Evolutionary conservation across 2,113 vertebrate genomes (phyloP), one percentile per base, ranked within the genome.

Genomic region (Propithecus coquereli): DNA sequence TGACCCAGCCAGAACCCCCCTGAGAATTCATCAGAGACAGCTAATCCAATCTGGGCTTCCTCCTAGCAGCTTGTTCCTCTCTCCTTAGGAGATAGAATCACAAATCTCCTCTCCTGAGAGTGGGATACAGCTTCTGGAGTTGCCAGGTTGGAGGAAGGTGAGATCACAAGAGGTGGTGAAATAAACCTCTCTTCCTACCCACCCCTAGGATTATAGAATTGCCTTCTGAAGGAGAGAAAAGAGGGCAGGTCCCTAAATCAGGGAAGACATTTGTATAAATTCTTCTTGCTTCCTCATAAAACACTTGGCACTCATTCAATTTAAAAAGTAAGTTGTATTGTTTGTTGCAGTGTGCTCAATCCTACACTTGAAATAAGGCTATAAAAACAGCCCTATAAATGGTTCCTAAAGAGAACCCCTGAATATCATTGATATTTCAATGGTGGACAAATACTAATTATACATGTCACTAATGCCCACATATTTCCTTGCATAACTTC

Each of bases 251-350:
- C n/a, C 43, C 54, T 16, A 17, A 59, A 68, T 68, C 59, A 88
- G 59, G n/a, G 66, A 92, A 96, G 40, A 81, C 30, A 84, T 52
- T 81, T 54, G 45, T 40, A 65, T 80, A 34, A 73, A 91, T 71
- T 87, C 14, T 34, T 82, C 32, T 54, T 59, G 8, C 16, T 92
- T 96, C 63, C n/a, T 82, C 66, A 76, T 83, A 89, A 91, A 89
- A 94, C 30, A 83, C 43, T 81, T 89, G 25, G 43, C 32, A 57
- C 66, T 88, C n/a, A 79, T 84, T 94, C 73, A 47, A 86, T 59
- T 91, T 73, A 34, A 95, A 96, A 97, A 94, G 25, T 52, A 96
- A 96, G 40, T 65, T 89, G 17, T 70, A 70, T 61, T 59, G 40
- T 79, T 95, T n/a, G 59, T 91, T 96, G 73, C 87, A 95, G 87